A percentile compares a stretch with the other conserved stretches of the same genome.
Evolutionary conservation across 2,797 vertebrate species (phyloP).

Genomic region (Ctenopoma kingsleyae): DNA sequence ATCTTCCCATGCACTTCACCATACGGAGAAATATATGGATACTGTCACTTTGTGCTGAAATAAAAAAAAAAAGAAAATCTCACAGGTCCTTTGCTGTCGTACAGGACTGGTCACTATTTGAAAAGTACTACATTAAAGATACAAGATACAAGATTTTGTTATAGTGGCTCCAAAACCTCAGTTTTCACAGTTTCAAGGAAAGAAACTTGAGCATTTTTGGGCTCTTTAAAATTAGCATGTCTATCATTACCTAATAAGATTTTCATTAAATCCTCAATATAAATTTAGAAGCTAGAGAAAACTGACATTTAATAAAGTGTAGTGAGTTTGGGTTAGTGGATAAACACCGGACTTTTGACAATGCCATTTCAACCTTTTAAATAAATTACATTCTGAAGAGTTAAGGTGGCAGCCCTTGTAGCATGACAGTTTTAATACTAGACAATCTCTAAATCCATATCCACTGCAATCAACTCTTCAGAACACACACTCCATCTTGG

Average conservation of each 20-base stretch:
- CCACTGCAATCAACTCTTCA: slow-evolving; percentile 39
- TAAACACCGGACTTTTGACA: slow-evolving; percentile 28
- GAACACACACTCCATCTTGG: slow-evolving; percentile 15
- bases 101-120: slow-evolving; percentile 6
- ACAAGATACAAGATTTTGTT: slow-evolving; percentile 10
- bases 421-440: slow-evolving; percentile 8
- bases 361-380: slow-evolving; percentile 36
- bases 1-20: slow-evolving; percentile 48
- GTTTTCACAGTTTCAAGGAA: background rate
- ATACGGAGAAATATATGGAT: slow-evolving; percentile 11
- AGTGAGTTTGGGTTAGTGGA: slow-evolving; percentile 47
- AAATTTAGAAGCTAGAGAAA: slow-evolving; percentile 9
- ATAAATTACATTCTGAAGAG: slow-evolving; percentile 67
- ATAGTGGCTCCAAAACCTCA: slow-evolving; percentile 19
- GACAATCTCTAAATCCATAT: slow-evolving; percentile 7
- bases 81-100: background rate
- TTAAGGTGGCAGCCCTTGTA: slow-evolving; percentile 23
- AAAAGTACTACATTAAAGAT: slow-evolving; percentile 7
- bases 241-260: slow-evolving; percentile 19
- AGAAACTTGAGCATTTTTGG: background rate
- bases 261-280: background rate
- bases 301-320: slow-evolving; percentile 9
- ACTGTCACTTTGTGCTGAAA: background rate
- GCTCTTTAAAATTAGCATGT: slow-evolving; percentile 14
- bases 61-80: slow-evolving; percentile 3